Evolutionary conservation across 2,888 invertebrate genomes (phyloP), one percentile per base, ranked within the genome.

Genomic region (Fragum fragum): DNA sequence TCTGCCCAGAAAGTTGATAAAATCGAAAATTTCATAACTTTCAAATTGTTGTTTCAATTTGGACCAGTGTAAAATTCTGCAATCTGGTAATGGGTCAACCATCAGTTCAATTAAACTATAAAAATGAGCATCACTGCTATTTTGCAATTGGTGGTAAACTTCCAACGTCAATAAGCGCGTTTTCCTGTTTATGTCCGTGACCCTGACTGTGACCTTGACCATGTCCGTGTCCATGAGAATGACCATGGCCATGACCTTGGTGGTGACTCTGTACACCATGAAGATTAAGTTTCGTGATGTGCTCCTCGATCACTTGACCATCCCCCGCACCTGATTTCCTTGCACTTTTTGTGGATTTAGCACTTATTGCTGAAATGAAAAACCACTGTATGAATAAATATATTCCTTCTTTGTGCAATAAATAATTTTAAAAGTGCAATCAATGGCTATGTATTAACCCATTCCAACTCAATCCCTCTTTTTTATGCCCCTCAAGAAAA

Each of bases 311-410:
- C 3, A 78, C 71, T 23, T 76, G 71, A 11, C 28, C 59, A 1
- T 86, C 81, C 6, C 75, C 72, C 16, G 68, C 53, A 23, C 47
- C 47, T 9, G 73, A 42, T 14, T 61, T 42, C 59, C 61, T 79
- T 11, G 71, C 84, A 82, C 87, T 87, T 72, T 86, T 90, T 7
- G 74, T 69, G 42, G 86, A 85, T 72, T 87, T 87, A 72, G 88
- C 85, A 86, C 87, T 87, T 42, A 86, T 86, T 57, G 81, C 87
- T 89, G 86, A 18, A 86, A 86, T 18, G 21, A 72, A 21, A 72
- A 5, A 32, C 16, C 23, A 9, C 7, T 6, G 7, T 39, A 9
- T 39, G 6, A 39, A 39, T 39, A n/a, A n/a, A n/a, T n/a, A n/a
- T n/a, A n/a, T n/a, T n/a, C n/a, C n/a, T n/a, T n/a, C n/a, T n/a